Conservation (phyloP, 1,140 invertebrate species). For the Caenorhabditis latens region DNA sequence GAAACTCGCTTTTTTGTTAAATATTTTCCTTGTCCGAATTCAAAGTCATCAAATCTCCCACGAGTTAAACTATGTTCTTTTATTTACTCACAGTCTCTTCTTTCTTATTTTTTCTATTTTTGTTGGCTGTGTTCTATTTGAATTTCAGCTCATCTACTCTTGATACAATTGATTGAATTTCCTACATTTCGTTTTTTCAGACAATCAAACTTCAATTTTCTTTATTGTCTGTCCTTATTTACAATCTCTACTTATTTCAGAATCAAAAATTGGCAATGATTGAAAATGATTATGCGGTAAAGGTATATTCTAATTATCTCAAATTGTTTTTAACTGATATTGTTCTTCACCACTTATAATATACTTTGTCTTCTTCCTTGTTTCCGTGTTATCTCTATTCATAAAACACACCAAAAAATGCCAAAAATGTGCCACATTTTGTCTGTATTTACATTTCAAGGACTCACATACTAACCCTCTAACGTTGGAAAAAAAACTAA, state of each 20-base stretch:
- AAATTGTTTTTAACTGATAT: too few species aligned
- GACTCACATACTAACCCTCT: slow-evolving; percentile 24
- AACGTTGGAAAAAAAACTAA: slow-evolving; percentile 31
- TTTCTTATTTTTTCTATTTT: slow-evolving; percentile 37
- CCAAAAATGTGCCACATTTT: slow-evolving; percentile 11
- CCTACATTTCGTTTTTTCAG: neutral
- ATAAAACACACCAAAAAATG: neutral
- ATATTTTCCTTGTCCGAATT: slow-evolving; percentile 2
- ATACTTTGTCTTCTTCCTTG: too few species aligned
- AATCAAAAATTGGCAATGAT: neutral
- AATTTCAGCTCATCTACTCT: slow-evolving; percentile 37
- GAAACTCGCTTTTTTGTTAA: neutral
- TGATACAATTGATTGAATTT: slow-evolving; percentile 1
- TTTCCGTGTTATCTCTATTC: neutral
- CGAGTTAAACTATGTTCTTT: slow-evolving; percentile 14
- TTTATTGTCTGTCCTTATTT: neutral
- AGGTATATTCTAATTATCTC: neutral
- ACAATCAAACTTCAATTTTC: too few species aligned
- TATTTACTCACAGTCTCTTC: slow-evolving; percentile 15
- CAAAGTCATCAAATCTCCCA: neutral
- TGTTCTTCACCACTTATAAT: too few species aligned
- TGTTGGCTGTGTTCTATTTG: slow-evolving; percentile 45
- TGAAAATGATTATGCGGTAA: slow-evolving; percentile 44
- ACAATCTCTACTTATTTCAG: neutral
- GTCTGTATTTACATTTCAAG: slow-evolving; percentile 47